Conservation (phyloP, 2,888 invertebrate species). For the Drosophila basisetae region DNA sequence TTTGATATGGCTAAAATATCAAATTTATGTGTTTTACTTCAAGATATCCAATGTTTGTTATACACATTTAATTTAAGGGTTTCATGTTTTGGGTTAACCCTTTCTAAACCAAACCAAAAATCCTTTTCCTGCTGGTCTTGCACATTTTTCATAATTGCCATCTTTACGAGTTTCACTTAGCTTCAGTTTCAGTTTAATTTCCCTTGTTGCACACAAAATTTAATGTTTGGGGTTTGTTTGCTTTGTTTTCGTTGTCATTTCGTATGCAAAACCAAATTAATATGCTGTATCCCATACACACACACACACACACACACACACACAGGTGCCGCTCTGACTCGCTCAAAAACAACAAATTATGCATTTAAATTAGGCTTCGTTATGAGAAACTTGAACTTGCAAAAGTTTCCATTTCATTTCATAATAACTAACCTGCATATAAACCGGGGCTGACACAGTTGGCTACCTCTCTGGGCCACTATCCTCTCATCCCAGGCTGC, state of each 20-base stretch:
- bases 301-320: constrained; percentile 2
- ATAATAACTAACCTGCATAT: constrained; percentile 10
- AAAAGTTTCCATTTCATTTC: constrained; percentile 25
- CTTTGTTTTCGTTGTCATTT: constrained; percentile 34
- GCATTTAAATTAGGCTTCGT: constrained; percentile 60
- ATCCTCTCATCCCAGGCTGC: constrained; percentile 6
- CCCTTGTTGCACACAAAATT: constrained; percentile 61
- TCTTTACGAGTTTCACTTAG: constrained; percentile 16
- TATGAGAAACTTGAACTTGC: constrained; percentile 22
- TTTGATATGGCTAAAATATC: not conserved
- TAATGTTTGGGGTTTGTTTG: constrained; percentile 11
- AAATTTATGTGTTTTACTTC: not conserved
- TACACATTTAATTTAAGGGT: not conserved
- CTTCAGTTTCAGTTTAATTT: constrained; percentile 51
- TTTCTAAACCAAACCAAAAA: not conserved
- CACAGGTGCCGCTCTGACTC: not conserved
- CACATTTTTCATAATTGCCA: constrained; percentile 4
- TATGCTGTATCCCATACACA: constrained; percentile 7
- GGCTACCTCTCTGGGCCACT: not conserved
- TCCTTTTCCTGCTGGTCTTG: not conserved
- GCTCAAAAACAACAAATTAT: constrained; percentile 41
- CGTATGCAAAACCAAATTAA: constrained; percentile 53
- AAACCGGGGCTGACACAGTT: not conserved
- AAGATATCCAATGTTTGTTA: not conserved
- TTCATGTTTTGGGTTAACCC: not conserved